Conservation (phyloP, 2,888 invertebrate genomes). For the Drosophila bunnanda region DNA sequence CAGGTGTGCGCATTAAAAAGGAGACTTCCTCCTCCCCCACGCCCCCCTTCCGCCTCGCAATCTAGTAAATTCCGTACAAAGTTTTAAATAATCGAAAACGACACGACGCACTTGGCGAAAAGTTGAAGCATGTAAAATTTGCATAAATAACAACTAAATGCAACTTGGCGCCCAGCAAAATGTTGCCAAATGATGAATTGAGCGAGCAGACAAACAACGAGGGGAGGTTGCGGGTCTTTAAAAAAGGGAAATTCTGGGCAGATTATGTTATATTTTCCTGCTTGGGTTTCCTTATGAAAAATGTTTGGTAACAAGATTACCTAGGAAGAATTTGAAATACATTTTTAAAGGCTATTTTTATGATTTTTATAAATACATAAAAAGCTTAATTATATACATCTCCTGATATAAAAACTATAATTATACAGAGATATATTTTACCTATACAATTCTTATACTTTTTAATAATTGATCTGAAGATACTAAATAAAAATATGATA, state of each 20-base stretch:
- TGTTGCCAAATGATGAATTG: slow-evolving; percentile 74
- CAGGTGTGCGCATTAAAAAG: slow-evolving; percentile 79
- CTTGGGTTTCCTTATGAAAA: background rate
- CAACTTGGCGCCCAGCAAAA: slow-evolving; percentile 78
- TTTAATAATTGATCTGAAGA: background rate
- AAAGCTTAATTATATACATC: background rate
- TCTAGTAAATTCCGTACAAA: slow-evolving; percentile 69
- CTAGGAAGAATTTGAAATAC: no score
- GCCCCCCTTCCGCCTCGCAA: background rate
- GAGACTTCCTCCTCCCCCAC: slow-evolving; percentile 20
- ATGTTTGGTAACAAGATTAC: background rate
- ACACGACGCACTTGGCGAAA: slow-evolving; percentile 77
- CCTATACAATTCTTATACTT: no score
- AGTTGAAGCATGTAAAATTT: slow-evolving; percentile 81
- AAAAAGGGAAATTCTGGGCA: background rate
- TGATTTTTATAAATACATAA: background rate
- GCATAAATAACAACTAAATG: slow-evolving; percentile 82
- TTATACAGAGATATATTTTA: no score
- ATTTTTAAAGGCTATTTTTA: background rate
- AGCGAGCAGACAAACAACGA: slow-evolving; percentile 16
- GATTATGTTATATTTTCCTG: slow-evolving; percentile 25
- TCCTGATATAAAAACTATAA: no score
- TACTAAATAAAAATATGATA: background rate
- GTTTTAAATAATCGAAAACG: slow-evolving; percentile 81
- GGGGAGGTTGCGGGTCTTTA: background rate